Base-by-base conservation (phyloP, 2,113 vertebrate species). In the Cyrtonyx montezumae region DNA sequence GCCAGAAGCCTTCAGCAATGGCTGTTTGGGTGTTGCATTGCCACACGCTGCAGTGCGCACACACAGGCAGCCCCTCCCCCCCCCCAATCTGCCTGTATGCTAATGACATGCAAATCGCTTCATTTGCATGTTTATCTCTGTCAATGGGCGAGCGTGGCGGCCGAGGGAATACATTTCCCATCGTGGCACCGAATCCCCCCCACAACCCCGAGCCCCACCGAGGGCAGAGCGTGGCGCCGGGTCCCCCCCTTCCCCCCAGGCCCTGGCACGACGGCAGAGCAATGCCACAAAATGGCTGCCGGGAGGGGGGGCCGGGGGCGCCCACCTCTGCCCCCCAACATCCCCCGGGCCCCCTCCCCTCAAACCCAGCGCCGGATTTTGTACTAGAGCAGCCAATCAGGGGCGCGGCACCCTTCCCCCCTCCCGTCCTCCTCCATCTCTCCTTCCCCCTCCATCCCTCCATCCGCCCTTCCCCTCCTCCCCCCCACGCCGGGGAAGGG, bases 81-180 rank as follows among this genome's bases (percentile, higher is more conserved):
- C 36, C 77, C 45, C 26, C 46, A 49, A 90, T 92, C 68, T 58
- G 23, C 87, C 43, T 55, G 48, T 59, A 76, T 79, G 84, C 78
- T 94, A 94, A 89, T 73, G 40, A 83, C 84, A 55, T 87, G 83
- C 88, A 83, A 94, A 93, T 56, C 70, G 84, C 40, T 58, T 88
- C 86, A 40, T 91, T 96, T 59, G 78, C 93, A 84, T 59, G 32
- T 95, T 56, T 79, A 91, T 91, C 91, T 95, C 75, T 82, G 77
- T 87, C 87, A 94, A 81, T 70, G 88, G 70, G 84, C 68, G 51
- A 90, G 91, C 73, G 94, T 87, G 87, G 93, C 93, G 66, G 93
- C 79, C 79, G 74, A 83, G 73, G 93, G 77, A 95, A 94, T 95
- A 89, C 78, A 59, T 94, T 94, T 95, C 91, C 75, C 75, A 91